Base-by-base conservation (phyloP, 2,888 invertebrate species). In the Xestoiulus laeticollis region DNA sequence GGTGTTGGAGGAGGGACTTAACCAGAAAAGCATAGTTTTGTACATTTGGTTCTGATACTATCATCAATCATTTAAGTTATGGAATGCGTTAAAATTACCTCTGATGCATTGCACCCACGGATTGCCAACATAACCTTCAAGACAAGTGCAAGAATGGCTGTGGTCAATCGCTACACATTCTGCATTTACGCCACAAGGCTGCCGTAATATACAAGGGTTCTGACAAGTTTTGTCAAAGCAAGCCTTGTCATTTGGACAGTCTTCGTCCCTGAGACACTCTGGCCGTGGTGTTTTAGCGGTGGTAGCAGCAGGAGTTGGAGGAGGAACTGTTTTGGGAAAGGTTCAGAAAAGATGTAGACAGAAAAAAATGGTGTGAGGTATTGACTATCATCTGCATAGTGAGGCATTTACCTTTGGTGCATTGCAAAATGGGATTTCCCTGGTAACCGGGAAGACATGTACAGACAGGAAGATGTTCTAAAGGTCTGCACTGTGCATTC, bases 91-190 rank as follows among this genome's bases (percentile, higher is more conserved):
- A 4, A 43, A 83, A 12, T 12, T 89, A 89, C 88, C 88, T 88
- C 83, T 87, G 12, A 32, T 59, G 43, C 90, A 89, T 68, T 89
- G 89, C n/a, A 88, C 85, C 82, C 85, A 84, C 0, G 89, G 89
- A 85, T 89, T 88, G 85, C 89, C 89, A 89, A 95, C 95, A 91
- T 94, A 96, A 22, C 97, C 96, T 90, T 96, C 96, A 0, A 96
- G 96, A 91, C 98, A 98, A 88, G 96, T 94, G 91, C 98, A 98
- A 4, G 97, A 94, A 83, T 96, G 95, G 83, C 96, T 94, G 92
- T 97, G 97, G 90, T 96, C 96, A 87, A 95, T 94, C 3, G 96
- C 96, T 90, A 94, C 94, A 90, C 97, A 97, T 87, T 95, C 94
- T 26, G 97, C 96, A 91, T 97, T 97, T 85, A 95, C 94, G 85